These are phyloP conservation scores for Drosophila parthenogenetica DNA, from an alignment of 2,888 invertebrate species.

Conservation along the genomic window DNA sequence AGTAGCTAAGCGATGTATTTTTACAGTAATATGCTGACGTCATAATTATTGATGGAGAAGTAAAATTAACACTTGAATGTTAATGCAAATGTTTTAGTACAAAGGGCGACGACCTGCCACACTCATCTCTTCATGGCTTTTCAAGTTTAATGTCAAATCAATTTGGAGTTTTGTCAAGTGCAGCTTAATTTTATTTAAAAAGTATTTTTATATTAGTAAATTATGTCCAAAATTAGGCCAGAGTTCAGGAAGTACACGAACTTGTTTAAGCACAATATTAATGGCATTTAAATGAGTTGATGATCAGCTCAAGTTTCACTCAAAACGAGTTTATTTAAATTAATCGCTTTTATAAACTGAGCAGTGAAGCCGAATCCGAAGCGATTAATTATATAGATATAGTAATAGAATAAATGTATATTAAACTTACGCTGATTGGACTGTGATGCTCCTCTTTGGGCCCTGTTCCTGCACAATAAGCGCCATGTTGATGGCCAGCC, in stretches of 20 bases:
- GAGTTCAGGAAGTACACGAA: slow-evolving; percentile 16
- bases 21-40: background rate
- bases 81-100: slow-evolving; percentile 11
- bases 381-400: background rate
- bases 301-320: background rate
- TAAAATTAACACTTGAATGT: slow-evolving; percentile 21
- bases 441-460: slow-evolving; percentile 82
- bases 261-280: slow-evolving; percentile 12
- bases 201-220: no score
- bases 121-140: background rate
- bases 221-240: slow-evolving; percentile 12
- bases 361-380: no score
- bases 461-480: slow-evolving; percentile 84
- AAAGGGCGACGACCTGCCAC: background rate
- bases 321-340: slow-evolving; percentile 6
- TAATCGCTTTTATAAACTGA: slow-evolving; percentile 2
- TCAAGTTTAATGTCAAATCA: slow-evolving; percentile 14
- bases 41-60: background rate
- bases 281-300: background rate
- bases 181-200: background rate
- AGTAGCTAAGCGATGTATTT: slow-evolving; percentile 1
- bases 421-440: slow-evolving; percentile 85
- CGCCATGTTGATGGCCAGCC: slow-evolving; percentile 85
- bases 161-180: slow-evolving; percentile 3
- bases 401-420: background rate